phyloP scores from a whole-genome alignment of 2,888 invertebrate genomes.

The Lasioglossum zephyrum region DNA sequence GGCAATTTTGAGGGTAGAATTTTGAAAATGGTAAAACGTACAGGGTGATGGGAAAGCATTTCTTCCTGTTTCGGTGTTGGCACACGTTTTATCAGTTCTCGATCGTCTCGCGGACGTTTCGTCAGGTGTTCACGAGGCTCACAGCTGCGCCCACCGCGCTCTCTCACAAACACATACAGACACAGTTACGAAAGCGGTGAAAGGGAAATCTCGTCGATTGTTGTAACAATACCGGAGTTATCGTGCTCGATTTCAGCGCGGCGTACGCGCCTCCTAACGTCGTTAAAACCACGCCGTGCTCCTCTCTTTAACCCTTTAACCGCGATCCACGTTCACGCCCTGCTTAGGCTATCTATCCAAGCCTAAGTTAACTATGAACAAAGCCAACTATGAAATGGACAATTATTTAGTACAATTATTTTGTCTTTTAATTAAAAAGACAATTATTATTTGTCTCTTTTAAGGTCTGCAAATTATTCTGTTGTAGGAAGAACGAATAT shows the following conservation, averaged over 20 bases:
- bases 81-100: conserved; percentile 34
- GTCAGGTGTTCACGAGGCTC: conserved; percentile 55
- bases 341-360: not conserved
- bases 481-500: no score
- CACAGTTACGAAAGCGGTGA: conserved; percentile 65
- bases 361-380: no score
- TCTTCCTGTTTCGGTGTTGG: not conserved
- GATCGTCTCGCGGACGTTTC: conserved; percentile 55
- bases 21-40: no score
- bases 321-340: not conserved
- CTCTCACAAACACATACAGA: conserved; percentile 10
- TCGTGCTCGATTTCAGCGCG: conserved; percentile 46
- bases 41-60: not conserved
- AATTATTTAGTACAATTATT: no score
- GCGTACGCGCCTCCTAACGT: conserved; percentile 20
- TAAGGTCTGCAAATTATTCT: no score
- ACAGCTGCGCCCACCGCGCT: conserved; percentile 30
- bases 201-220: conserved; percentile 70
- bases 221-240: conserved; percentile 55
- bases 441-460: no score
- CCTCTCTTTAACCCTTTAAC: conserved; percentile 17
- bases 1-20: not conserved
- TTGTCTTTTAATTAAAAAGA: no score
- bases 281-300: not conserved
- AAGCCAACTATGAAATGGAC: no score